phyloP scores from a whole-genome alignment of 2,113 vertebrate genomes.

The Myotis yumanensis region DNA sequence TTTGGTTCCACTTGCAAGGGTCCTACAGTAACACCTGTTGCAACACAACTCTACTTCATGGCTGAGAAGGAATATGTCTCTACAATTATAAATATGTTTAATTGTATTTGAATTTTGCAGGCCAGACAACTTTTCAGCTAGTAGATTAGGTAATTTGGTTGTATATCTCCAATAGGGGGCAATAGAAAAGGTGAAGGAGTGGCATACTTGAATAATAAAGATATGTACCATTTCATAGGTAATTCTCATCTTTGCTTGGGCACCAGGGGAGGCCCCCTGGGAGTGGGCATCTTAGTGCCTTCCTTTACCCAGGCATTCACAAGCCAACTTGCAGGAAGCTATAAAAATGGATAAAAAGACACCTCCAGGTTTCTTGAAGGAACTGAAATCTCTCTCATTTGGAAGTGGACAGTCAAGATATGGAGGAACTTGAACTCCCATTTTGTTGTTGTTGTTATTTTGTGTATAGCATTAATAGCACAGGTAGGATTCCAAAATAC shows the following conservation, averaged over 20 bases:
- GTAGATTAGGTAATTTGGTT: neutral
- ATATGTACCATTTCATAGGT: neutral
- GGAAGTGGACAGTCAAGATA: neutral
- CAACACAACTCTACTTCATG: neutral
- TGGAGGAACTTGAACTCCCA: neutral
- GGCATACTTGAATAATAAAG: neutral
- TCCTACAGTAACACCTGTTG: neutral
- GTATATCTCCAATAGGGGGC: neutral
- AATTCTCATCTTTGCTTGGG: neutral
- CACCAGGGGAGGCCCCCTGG: neutral
- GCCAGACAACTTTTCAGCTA: neutral
- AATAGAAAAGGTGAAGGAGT: neutral
- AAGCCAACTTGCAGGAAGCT: neutral
- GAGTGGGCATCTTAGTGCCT: neutral
- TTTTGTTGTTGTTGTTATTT: neutral
- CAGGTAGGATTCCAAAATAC: constrained; percentile 5
- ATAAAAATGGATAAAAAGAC: neutral
- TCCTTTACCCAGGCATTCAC: neutral
- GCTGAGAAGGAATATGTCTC: neutral
- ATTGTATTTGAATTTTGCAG: constrained; percentile 42
- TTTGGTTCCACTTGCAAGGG: constrained; percentile 8
- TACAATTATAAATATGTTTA: neutral
- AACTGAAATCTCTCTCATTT: neutral
- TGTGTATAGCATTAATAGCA: constrained; percentile 8
- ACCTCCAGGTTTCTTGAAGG: neutral